Evolutionary conservation across 1,140 invertebrate species (phyloP).

Genomic region (Tetranychus cinnabarinus): DNA sequence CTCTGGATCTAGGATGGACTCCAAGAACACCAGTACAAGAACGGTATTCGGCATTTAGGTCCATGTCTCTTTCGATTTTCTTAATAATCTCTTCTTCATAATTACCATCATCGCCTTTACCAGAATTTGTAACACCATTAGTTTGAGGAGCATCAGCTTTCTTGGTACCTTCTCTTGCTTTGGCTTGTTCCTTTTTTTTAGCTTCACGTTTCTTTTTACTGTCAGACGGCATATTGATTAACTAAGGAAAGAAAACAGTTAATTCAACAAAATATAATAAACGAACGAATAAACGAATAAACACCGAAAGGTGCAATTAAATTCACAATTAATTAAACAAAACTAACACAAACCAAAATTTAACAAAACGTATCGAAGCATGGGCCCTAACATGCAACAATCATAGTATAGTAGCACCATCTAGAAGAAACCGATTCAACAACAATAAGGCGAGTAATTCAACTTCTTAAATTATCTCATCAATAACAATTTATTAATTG

Average conservation of each 20-base stretch:
- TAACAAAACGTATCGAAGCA: no score
- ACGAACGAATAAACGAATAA: no score
- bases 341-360: no score
- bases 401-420: no score
- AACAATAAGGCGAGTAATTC: no score
- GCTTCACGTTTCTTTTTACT: constrained; percentile 88
- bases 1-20: constrained; percentile 78
- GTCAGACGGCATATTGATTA: constrained; percentile 70
- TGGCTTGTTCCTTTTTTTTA: constrained; percentile 86
- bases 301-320: no score
- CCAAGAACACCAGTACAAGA: constrained; percentile 81
- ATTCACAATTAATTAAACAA: no score
- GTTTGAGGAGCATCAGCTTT: background rate
- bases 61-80: constrained; percentile 66
- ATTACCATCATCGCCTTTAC: background rate
- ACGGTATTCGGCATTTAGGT: constrained; percentile 70
- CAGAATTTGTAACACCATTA: constrained; percentile 3
- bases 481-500: no score
- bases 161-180: constrained; percentile 28
- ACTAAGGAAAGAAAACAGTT: background rate
- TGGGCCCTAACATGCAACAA: no score
- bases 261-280: no score
- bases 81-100: constrained; percentile 49
- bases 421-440: no score
- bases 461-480: no score